These are phyloP conservation scores for Camponotus pennsylvanicus DNA, from an alignment of 1,140 invertebrate species.

Conservation along the genomic window DNA sequence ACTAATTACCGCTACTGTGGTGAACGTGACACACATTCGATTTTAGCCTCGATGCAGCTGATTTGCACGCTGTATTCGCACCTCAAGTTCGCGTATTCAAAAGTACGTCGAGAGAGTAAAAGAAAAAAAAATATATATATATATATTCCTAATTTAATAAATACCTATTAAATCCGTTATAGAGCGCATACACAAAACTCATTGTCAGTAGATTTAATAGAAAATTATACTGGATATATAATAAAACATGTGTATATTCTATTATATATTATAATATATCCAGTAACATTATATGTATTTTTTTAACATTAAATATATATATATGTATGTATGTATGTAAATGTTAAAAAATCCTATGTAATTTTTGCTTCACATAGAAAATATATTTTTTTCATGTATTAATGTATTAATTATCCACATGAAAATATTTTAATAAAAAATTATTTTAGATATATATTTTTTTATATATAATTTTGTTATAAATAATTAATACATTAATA, in stretches of 20 bases:
- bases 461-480: too few species aligned
- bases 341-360: too few species aligned
- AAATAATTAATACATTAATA: too few species aligned
- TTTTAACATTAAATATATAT: background rate
- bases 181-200: background rate
- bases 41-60: constrained; percentile 57
- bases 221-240: background rate
- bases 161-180: constrained; percentile 3
- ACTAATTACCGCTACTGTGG: constrained; percentile 68
- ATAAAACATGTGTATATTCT: background rate
- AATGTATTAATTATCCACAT: too few species aligned
- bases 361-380: too few species aligned
- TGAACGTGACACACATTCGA: constrained; percentile 76
- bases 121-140: background rate
- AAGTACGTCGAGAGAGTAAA: constrained; percentile 18
- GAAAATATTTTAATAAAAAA: too few species aligned
- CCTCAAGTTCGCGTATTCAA: constrained; percentile 24
- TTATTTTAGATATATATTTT: too few species aligned
- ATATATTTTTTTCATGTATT: too few species aligned
- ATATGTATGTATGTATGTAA: too few species aligned
- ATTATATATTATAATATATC: background rate
- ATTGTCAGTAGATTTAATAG: background rate
- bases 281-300: too few species aligned
- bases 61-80: background rate
- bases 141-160: background rate